Evolutionary conservation across 2,888 invertebrate species (phyloP).

Genomic region (Acheta domesticus): DNA sequence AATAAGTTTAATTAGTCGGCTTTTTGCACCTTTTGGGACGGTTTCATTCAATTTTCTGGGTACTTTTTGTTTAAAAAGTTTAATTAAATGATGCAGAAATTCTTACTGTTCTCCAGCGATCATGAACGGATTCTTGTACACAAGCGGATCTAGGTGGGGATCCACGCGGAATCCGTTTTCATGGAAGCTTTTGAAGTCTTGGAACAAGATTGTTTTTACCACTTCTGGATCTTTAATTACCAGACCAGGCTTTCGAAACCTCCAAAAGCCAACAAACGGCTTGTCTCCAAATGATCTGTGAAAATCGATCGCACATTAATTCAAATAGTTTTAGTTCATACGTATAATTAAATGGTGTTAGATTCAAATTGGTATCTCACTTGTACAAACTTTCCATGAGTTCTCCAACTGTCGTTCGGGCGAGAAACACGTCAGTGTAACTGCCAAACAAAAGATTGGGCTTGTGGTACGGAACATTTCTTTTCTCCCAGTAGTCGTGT

Average conservation of each 20-base stretch:
- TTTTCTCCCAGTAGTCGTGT: background rate
- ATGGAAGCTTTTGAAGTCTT: conserved; percentile 63
- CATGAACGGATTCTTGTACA: conserved; percentile 56
- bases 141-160: conserved; percentile 58
- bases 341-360: too few species aligned
- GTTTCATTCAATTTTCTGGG: too few species aligned
- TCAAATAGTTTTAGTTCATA: too few species aligned
- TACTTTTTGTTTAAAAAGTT: too few species aligned
- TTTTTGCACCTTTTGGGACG: too few species aligned
- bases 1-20: too few species aligned
- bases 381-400: background rate
- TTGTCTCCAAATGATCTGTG: background rate
- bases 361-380: background rate
- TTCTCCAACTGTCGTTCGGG: background rate
- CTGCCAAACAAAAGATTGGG: background rate
- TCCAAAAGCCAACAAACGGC: background rate
- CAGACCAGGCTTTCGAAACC: conserved; percentile 52
- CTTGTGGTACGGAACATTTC: background rate
- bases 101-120: conserved; percentile 50
- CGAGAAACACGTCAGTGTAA: conserved; percentile 18
- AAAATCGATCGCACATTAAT: background rate
- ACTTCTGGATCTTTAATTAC: conserved; percentile 60
- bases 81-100: too few species aligned
- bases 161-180: conserved; percentile 61
- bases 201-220: conserved; percentile 55